A percentile compares a stretch with the other conserved stretches of the same genome.
phyloP scores from a whole-genome alignment of 2,797 vertebrate species.

The Cynodonichthys magdalenae region DNA sequence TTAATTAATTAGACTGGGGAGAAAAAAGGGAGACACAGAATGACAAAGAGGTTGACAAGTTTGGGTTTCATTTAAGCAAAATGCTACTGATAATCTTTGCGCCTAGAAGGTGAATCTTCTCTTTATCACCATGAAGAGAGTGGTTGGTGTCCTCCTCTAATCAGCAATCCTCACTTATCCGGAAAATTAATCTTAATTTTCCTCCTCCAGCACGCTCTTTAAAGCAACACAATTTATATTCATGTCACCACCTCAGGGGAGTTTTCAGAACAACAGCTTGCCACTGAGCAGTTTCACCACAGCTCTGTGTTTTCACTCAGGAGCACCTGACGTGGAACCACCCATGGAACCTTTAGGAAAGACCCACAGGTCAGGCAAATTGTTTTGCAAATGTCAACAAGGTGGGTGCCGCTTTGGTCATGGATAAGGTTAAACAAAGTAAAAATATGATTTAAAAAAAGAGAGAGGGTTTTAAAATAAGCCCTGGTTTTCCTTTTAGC shows the following conservation, averaged over 20 bases:
- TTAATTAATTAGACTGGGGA: constrained; percentile 61
- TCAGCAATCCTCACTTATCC: constrained; percentile 57
- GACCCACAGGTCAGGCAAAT: constrained; percentile 17
- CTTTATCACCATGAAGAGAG: constrained; percentile 25
- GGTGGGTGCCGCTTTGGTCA: constrained; percentile 2
- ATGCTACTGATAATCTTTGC: constrained; percentile 47
- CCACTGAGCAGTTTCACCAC: constrained; percentile 24
- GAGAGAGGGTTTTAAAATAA: neutral
- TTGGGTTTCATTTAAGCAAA: constrained; percentile 27
- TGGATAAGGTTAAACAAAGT: constrained; percentile 10
- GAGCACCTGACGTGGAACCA: constrained; percentile 12
- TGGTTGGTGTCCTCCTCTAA: constrained; percentile 39
- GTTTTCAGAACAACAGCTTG: constrained; percentile 41
- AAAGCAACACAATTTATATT: constrained; percentile 52
- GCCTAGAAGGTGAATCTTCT: constrained; percentile 35
- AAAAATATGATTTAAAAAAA: neutral
- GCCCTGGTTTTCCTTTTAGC: no score
- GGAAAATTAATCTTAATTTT: constrained; percentile 67
- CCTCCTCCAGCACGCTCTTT: constrained; percentile 38
- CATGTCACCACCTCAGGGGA: constrained; percentile 48
- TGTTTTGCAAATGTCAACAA: constrained; percentile 9
- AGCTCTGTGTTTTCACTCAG: constrained; percentile 34
- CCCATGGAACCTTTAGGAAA: constrained; percentile 24
- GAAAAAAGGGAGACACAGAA: constrained; percentile 11
- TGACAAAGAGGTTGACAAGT: constrained; percentile 9